phyloP scores from a whole-genome alignment of 2,888 invertebrate genomes.

The Anodontia alba region DNA sequence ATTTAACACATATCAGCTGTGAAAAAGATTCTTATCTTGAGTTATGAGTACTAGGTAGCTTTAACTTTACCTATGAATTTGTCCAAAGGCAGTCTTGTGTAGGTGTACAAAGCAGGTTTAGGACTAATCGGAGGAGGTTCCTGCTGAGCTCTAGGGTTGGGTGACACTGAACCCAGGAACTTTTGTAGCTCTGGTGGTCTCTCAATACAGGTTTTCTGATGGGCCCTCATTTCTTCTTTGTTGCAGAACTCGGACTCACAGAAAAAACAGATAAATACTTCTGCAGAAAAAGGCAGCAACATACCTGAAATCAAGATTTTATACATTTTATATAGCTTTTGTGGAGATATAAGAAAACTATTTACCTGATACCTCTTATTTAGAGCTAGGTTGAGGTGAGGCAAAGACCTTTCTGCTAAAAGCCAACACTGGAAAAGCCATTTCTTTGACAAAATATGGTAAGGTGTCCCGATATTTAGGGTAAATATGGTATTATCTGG shows the following conservation, averaged over 20 bases:
- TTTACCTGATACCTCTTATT: too few species aligned
- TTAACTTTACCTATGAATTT: slow-evolving; percentile 47
- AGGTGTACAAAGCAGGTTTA: not conserved
- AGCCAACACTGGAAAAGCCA: not conserved
- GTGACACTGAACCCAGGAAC: slow-evolving; percentile 31
- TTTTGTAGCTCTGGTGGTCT: slow-evolving; percentile 67
- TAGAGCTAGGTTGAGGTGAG: not conserved
- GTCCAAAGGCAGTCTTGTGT: slow-evolving; percentile 35
- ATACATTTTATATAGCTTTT: not conserved
- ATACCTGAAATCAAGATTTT: slow-evolving; percentile 35
- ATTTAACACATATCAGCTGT: too few species aligned
- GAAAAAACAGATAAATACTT: slow-evolving; percentile 80
- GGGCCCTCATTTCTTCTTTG: slow-evolving; percentile 69
- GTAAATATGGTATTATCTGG: too few species aligned
- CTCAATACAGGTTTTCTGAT: slow-evolving; percentile 72
- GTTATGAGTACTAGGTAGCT: too few species aligned
- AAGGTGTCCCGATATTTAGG: too few species aligned
- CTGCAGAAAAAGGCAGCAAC: slow-evolving; percentile 62
- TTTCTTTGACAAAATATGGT: too few species aligned
- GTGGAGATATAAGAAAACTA: too few species aligned
- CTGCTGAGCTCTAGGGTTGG: slow-evolving; percentile 10
- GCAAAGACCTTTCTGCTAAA: too few species aligned
- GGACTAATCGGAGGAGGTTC: slow-evolving; percentile 52
- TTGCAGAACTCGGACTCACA: slow-evolving; percentile 79
- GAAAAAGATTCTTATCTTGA: too few species aligned